Evolutionary conservation across 2,797 vertebrate genomes (phyloP), one percentile per base, ranked within the genome.

Genomic region (Helarctos malayanus): DNA sequence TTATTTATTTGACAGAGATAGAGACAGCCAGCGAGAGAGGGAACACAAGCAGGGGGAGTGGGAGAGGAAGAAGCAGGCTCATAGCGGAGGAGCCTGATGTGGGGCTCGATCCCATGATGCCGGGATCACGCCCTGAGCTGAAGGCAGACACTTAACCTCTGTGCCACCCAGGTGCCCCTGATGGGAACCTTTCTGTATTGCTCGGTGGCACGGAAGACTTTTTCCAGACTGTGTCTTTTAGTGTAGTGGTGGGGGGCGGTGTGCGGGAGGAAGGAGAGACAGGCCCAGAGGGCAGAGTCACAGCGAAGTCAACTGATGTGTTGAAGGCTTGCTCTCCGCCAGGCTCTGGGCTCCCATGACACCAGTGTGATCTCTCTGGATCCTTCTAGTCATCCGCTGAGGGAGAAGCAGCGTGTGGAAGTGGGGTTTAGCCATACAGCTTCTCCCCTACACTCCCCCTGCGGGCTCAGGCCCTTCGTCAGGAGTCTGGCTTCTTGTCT

Each of bases 261-360:
- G 32, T 59, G 79, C n/a, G 7, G 35, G 73, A 63, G 32, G 27
- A 57, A 45, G 12, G 32, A 41, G 35, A 27, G 25, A 18, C 1
- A 10, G 19, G 2, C 8, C 8, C 7, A 29, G 29, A 52, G 7
- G 54, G 41, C 52, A 59, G 45, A 65, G 35, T 49, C 16, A 19
- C 41, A 25, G 6, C 5, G 35, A 59, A 35, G 45, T 57, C 3
- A 32, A 32, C 41, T 5, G 10, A 23, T 1, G 1, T 19, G 32
- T 11, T 54, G 32, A 54, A 13, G 5, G 2, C 38, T 47, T 25
- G 35, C 65, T 52, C 35, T 79, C 35, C 0, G 2, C 8, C 32
- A 27, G 18, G 12, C 1, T 14, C 49, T 9, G 16, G 0, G 3
- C 5, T 21, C 4, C 11, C 4, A 2, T 14, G 14, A 83, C 10